Evolutionary conservation across 1,140 invertebrate species (phyloP), one percentile per base, ranked within the genome.

Genomic region (Acromyrmex echinatior): DNA sequence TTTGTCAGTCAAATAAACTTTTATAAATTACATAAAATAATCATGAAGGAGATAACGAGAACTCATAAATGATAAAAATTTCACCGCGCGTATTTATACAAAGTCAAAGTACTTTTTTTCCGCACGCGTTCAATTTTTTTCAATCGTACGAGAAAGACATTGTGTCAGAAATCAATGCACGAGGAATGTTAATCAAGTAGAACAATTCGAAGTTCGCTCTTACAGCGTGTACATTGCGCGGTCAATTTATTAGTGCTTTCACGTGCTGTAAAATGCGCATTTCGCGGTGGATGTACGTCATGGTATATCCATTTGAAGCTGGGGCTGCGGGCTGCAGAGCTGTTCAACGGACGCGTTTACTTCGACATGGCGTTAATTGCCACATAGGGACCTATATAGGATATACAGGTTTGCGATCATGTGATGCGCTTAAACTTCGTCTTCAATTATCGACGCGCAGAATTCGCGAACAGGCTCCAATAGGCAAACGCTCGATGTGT

Each of bases 221-320:
- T 51, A 63, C 39, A 35, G 28, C 56, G 28, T 18, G 56, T 53
- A 35, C 56, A 25, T 73, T 35, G 70, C 70, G 39, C 39, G 70
- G 80, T 63, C 39, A 45, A 84, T 84, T 84, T 84, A 76, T 84
- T 84, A 76, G 14, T 12, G 49, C 63, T 80, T 80, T 56, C 63
- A 25, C n/a, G n/a, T 56, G 39, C 56, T 84, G 80, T 76, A 76
- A 74, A 84, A 73, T 73, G 25, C 31, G 35, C 49, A 70, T 56
- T 16, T 68, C 12, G 18, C 14, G 21, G n/a, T 70, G 63, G 7
- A 76, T 53, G 18, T 45, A 21, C 18, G 39, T 65, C 62, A 10
- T 18, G n/a, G 7, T 58, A 45, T 45, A 58, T 71, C 10, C 66
- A 51, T 74, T 31, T 28, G 70, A 63, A 73, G 58, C 39, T 28